Evolutionary conservation across 2,113 vertebrate genomes (phyloP), one percentile per base, ranked within the genome.

Genomic region (Brachyhypopomus occidentalis): DNA sequence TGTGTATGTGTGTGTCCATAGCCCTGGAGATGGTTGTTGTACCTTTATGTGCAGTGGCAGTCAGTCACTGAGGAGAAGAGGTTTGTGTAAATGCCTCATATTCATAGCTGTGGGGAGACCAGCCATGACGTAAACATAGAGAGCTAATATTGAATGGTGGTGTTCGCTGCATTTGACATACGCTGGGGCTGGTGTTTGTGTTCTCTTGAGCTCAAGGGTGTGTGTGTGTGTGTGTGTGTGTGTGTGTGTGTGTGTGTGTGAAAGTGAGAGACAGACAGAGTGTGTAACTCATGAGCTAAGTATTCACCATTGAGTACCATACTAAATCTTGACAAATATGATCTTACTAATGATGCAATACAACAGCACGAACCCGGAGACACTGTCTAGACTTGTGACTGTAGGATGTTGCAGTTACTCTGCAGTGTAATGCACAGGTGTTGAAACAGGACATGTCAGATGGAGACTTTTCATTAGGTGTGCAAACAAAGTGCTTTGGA

Each of bases 131-230:
- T 80, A 84, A 88, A 89, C 80, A 82, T 83, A 69, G 41, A 30
- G 72, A 72, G 78, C 78, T 75, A 90, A 89, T 89, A 89, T 91
- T 90, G 83, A 89, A 87, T 71, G 56, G 70, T 58, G 38, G 27
- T 77, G 48, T 67, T 74, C 67, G 74, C 62, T 56, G 45, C 8
- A 9, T 17, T 36, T 56, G 56, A 23, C 48, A 66, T 36, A 14
- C 66, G 2, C 66, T 69, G 17, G 6, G 2, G 7, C 27, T 66
- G 63, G 3, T 34, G 63, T 69, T 66, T 66, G 25, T 66, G 25
- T 25, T 62, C 0, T 22, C 59, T 3, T 64, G 62, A 64, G 6
- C 63, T 30, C 63, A 66, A 38, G 16, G 45, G 17, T 38, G 30
- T 69, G 34, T 38, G 34, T 38, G 30, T 19, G 14, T 38, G 25